Conservation (phyloP, 2,113 vertebrate genomes). For the Bettongia penicillata region DNA sequence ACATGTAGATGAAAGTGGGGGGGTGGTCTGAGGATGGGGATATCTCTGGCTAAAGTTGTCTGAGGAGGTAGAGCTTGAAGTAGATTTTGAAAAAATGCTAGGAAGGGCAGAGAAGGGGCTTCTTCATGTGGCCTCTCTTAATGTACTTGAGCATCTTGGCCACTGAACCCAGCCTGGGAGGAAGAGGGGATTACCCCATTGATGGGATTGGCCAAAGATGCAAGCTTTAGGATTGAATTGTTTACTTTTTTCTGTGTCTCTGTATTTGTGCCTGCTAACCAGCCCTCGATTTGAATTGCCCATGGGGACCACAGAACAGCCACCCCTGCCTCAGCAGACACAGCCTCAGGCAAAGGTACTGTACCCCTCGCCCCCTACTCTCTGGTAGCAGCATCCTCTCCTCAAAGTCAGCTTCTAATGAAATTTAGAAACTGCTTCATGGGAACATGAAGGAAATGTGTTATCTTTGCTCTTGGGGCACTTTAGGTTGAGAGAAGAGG, state of each 20-base stretch:
- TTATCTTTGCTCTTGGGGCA: not conserved
- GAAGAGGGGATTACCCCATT: not conserved
- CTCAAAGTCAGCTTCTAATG: not conserved
- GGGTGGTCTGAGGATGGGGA: not conserved
- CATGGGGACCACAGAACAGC: constrained; percentile 97
- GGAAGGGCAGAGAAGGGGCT: not conserved
- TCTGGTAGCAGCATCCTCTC: not conserved
- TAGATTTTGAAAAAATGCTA: not conserved
- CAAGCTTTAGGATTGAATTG: not conserved
- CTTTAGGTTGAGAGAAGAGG: not conserved
- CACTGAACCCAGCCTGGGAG: not conserved
- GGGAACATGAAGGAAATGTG: not conserved
- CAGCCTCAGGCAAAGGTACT: constrained; percentile 93
- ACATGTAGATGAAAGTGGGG: not conserved
- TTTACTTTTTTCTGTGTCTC: not conserved
- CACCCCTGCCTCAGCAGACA: constrained; percentile 92
- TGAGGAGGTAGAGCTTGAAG: not conserved
- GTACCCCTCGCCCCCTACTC: not conserved
- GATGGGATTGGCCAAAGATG: not conserved
- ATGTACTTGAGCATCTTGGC: constrained; percentile 1
- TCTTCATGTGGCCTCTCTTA: not conserved
- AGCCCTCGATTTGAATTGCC: constrained; percentile 98
- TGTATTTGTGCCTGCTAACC: constrained; percentile 57
- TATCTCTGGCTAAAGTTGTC: not conserved
- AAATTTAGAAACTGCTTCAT: not conserved